Base-by-base conservation (phyloP, 2,797 vertebrate genomes). In the Knipowitschia caucasica region DNA sequence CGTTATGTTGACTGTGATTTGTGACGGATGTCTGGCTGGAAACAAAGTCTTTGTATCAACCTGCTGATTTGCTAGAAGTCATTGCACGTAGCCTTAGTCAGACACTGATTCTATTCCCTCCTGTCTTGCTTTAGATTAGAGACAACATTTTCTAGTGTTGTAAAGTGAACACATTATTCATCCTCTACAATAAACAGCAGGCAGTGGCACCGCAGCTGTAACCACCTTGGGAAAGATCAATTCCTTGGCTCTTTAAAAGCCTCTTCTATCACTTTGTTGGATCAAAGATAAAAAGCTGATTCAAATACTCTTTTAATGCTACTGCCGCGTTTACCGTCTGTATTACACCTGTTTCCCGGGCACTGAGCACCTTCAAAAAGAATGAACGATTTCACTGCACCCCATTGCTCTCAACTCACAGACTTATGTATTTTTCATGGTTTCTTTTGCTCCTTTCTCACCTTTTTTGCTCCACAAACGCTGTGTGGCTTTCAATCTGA, bases 371-470 rank as follows among this genome's bases (percentile, higher is more conserved):
- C 27, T 50, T 72, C 59, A 66, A 46, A 66, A 46, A 1, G 5
- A 45, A 29, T 45, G 25, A 45, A 27, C 31, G 50, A n/a, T 5
- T 30, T 55, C 56, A 46, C 59, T 26, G 44, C 17, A 4, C 33
- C 42, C 15, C 35, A 36, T n/a, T n/a, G n/a, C 36, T 26, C 21
- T 47, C 34, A 21, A 33, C 57, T 45, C 56, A 21, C 31, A 17
- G 53, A 53, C 62, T 60, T 11, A 58, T 78, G 49, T 65, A 70
- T 78, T 81, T 74, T 78, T 75, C 38, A 73, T 67, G 45, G 39
- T 18, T 33, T 49, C 38, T 67, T 64, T 57, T 63, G 36, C 53
- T 53, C 53, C 3, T n/a, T 24, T 24, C 23, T 43, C 26, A 14
- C 6, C 7, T 69, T 58, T 33, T n/a, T 50, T 53, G 46, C 35